phyloP scores from a whole-genome alignment of 2,113 vertebrate genomes.

The Ascaphus truei region DNA sequence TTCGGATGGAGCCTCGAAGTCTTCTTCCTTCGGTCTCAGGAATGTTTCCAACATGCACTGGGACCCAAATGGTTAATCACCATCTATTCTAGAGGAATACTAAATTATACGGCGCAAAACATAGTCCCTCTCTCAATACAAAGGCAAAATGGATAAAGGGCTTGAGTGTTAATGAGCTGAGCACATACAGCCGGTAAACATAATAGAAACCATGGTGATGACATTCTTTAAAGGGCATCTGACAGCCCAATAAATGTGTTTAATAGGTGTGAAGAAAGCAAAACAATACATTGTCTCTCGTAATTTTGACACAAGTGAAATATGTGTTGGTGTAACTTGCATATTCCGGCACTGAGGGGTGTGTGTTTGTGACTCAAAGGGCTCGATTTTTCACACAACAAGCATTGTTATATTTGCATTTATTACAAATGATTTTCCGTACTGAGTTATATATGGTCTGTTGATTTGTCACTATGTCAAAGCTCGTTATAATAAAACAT shows the following conservation, averaged over 20 bases:
- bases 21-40: background rate
- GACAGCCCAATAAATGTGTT: background rate
- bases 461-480: no score
- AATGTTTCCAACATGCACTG: background rate
- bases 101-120: no score
- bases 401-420: no score
- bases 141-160: background rate
- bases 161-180: background rate
- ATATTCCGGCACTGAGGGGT: background rate
- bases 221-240: background rate
- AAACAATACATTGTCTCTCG: background rate
- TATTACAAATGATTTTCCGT: no score
- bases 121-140: background rate
- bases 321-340: background rate
- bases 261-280: background rate
- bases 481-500: no score
- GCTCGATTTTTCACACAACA: no score
- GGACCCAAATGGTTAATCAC: background rate
- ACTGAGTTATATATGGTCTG: no score
- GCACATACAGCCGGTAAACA: background rate
- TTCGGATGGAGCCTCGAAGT: background rate
- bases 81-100: background rate
- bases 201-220: conserved; percentile 8
- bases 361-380: no score
- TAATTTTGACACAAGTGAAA: background rate